These are phyloP conservation scores for Pogoniulus pusillus DNA, from an alignment of 2,797 vertebrate genomes.

Conservation along the genomic window DNA sequence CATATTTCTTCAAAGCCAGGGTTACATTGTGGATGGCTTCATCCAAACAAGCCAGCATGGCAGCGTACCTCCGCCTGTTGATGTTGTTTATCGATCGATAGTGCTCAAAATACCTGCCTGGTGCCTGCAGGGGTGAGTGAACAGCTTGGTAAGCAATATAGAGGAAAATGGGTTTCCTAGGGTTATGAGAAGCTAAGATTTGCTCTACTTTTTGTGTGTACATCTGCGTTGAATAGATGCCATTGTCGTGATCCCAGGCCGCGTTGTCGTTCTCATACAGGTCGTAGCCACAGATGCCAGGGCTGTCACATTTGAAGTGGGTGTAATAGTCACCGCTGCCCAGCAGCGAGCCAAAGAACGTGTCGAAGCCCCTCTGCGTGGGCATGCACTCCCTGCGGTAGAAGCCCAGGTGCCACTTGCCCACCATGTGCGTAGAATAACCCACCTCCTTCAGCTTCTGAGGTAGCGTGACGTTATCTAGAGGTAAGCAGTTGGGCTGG, in stretches of 20 bases:
- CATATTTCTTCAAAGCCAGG: conserved; percentile 85
- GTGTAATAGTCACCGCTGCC: conserved; percentile 97
- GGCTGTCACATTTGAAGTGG: conserved; percentile 95
- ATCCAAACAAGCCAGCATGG: conserved; percentile 95
- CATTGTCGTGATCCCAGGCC: conserved; percentile 92
- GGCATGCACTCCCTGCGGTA: conserved; percentile 94
- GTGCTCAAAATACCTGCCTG: conserved; percentile 87
- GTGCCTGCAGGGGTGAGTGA: conserved; percentile 94
- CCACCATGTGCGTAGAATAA: conserved; percentile 97
- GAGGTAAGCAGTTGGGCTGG: conserved; percentile 94
- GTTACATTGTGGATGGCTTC: conserved; percentile 93
- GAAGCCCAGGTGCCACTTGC: conserved; percentile 98
- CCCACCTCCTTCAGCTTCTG: conserved; percentile 92
- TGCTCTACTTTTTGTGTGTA: conserved; percentile 89
- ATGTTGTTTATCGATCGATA: conserved; percentile 91
- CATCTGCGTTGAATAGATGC: conserved; percentile 94
- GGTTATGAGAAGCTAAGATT: conserved; percentile 88
- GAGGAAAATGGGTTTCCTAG: conserved; percentile 87
- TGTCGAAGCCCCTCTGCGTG: conserved; percentile 93
- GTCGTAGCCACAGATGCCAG: conserved; percentile 93
- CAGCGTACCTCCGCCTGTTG: conserved; percentile 89
- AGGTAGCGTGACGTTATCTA: conserved; percentile 92
- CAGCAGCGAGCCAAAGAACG: conserved; percentile 93
- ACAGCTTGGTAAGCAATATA: conserved; percentile 96
- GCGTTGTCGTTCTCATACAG: conserved; percentile 92